Percentiles rank a stretch among this genome's conserved stretches.
Conservation (phyloP, 2,888 invertebrate species). For the Andricus curvator region DNA sequence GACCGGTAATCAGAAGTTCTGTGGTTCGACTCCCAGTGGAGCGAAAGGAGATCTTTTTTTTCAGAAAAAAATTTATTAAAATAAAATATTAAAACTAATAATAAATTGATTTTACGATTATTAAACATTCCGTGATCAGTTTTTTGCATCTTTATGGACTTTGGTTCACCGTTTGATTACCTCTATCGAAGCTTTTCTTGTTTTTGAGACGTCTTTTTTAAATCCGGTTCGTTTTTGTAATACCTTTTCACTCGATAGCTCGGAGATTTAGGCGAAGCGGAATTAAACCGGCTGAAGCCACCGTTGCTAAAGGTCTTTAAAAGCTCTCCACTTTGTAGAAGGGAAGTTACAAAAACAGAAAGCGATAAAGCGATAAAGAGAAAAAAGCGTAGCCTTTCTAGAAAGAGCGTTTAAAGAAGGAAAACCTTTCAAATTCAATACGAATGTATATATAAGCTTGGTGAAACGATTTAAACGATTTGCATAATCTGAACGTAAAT, state of each 20-base stretch:
- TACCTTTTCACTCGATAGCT: conserved; percentile 59
- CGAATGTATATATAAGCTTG: neutral
- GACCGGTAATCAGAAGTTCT: too few relatives aligned
- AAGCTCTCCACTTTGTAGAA: conserved; percentile 54
- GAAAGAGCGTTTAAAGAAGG: neutral
- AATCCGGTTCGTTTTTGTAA: neutral
- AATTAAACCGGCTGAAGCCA: conserved; percentile 45
- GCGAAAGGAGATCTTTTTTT: too few relatives aligned
- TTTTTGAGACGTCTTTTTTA: neutral
- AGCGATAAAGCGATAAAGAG: conserved; percentile 21
- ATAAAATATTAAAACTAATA: too few relatives aligned
- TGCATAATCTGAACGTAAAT: neutral
- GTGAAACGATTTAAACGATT: conserved; percentile 10
- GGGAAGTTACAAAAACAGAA: conserved; percentile 45
- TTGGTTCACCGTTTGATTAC: conserved; percentile 3
- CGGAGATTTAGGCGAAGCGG: conserved; percentile 63
- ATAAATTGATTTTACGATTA: too few relatives aligned
- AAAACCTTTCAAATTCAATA: conserved; percentile 12
- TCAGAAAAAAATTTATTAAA: too few relatives aligned
- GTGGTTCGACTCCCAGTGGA: too few relatives aligned
- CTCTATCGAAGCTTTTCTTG: neutral
- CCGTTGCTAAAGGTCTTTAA: conserved; percentile 59
- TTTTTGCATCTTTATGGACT: neutral
- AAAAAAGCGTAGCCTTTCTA: neutral
- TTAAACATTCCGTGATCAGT: too few relatives aligned